Base-by-base conservation (phyloP, 2,113 vertebrate genomes). In the Pollachius pollachius region DNA sequence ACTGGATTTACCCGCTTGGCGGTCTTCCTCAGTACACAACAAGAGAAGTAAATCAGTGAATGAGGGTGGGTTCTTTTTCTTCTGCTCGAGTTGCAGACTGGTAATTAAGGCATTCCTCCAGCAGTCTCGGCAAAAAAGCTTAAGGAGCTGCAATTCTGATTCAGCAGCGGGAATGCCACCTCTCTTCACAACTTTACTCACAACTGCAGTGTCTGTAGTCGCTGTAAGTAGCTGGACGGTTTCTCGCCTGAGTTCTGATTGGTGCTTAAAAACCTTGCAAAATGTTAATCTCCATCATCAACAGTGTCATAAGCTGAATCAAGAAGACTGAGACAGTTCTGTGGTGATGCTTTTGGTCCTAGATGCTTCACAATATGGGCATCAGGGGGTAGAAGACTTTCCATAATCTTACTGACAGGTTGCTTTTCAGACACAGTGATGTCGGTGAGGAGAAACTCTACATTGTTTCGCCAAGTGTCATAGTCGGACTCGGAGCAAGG, bases 401-500 rank as follows among this genome's bases (percentile, higher is more conserved):
- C 25, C 6, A 30, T 3, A 5, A 34, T 63, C 15, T 34, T 63
- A 16, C 62, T 63, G 62, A 27, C 25, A 1, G 16, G 5, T 15
- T 63, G 62, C 30, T 34, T 63, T 11, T 63, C 62, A 18, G 72
- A 74, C 16, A 74, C n/a, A 2, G 72, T 59, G 30, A 66, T 3
- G 15, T 74, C 72, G 4, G 21, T 62, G 12, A 74, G 52, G 7
- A 9, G 25, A 41, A 69, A 69, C 13, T 74, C 59, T 19, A 69
- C 52, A 64, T 69, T 62, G 61, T 16, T 74, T 21, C 59, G 23
- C 72, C 67, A 74, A 12, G 67, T 69, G n/a, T 74, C 59, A 69
- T 74, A 69, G 52, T 69, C 72, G 57, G 25, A 52, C 25, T 74
- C 66, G 1, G 18, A 34, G 27, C 5, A 17, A n/a, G 57, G 57